Evolutionary conservation across 2,113 vertebrate species (phyloP), one percentile per base, ranked within the genome.

Genomic region (Strix aluco): DNA sequence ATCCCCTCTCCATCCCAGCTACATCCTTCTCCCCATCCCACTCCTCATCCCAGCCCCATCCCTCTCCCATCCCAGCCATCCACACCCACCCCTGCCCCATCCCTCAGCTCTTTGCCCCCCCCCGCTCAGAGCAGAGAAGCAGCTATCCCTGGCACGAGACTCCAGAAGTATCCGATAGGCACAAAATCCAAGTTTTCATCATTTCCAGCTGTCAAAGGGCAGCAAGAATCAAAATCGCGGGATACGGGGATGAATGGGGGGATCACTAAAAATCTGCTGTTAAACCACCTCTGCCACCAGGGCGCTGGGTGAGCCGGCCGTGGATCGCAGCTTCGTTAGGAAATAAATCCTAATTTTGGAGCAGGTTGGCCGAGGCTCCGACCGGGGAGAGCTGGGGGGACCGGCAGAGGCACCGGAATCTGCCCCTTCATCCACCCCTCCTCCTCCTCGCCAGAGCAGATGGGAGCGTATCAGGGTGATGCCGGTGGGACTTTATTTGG

Each of bases 171-270:
- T 90, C 90, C 90, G 67, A 94, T 34, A 96, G 26, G 80, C 90
- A 92, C 38, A 93, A 94, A 96, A 96, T 83, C 84, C 62, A 92
- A 95, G 90, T 96, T 95, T 77, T 52, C 88, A 88, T 91, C 93
- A 75, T 93, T 88, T 89, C 72, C 90, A 85, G 4, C 61, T 91
- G 94, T 94, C 94, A 96, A 66, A 94, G 96, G 94, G 88, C 93
- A 87, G 83, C 38, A 13, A 88, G 70, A 75, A 66, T 88, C 90
- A 94, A 92, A 94, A 95, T 92, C 92, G 95, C 94, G 59, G 83
- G 85, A 92, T 55, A 77, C 52, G 44, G 86, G 88, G 88, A 97
- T 97, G 96, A 96, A 96, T 62, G 95, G 92, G 96, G 57, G 70
- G 81, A 69, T 96, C 95, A 94, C 95, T 97, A 94, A 90, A 90